phyloP scores from a whole-genome alignment of 2,797 vertebrate species.

The Chelon auratus region DNA sequence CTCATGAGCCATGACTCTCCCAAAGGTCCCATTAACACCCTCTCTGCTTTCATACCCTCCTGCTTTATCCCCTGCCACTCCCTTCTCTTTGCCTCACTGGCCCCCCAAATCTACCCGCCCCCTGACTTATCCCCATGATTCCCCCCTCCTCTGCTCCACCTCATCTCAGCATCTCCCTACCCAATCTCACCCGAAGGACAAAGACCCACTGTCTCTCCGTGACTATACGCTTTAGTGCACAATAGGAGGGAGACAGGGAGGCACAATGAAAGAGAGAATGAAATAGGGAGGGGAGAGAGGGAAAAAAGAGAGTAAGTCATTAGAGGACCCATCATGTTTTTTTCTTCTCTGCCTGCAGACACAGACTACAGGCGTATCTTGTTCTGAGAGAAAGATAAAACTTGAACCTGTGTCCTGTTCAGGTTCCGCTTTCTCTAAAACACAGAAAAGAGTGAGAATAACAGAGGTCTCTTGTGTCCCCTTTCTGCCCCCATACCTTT shows the following conservation, averaged over 20 bases:
- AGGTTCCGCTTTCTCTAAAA: neutral
- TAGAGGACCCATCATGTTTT: conserved; percentile 21
- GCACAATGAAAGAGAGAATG: conserved; percentile 55
- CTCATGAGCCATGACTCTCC: conserved; percentile 46
- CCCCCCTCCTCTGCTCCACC: conserved; percentile 37
- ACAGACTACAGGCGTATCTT: conserved; percentile 25
- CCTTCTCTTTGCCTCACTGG: conserved; percentile 30
- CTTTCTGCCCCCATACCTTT: conserved; percentile 12
- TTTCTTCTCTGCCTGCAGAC: conserved; percentile 8
- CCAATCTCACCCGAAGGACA: conserved; percentile 71
- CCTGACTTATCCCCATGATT: conserved; percentile 50
- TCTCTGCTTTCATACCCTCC: conserved; percentile 50
- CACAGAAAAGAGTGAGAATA: neutral
- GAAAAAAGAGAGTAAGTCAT: conserved; percentile 33
- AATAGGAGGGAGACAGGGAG: conserved; percentile 62
- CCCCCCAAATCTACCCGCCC: conserved; percentile 22
- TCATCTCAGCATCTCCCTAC: conserved; percentile 43
- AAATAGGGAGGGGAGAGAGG: conserved; percentile 37
- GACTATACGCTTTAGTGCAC: conserved; percentile 58
- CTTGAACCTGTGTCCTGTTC: neutral
- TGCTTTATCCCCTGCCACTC: conserved; percentile 34
- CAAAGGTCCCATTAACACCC: conserved; percentile 66
- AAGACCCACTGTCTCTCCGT: conserved; percentile 74
- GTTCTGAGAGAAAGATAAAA: conserved; percentile 21
- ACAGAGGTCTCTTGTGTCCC: neutral